Conservation (phyloP, 2,888 invertebrate genomes). For the Lydus trimaculatus region DNA sequence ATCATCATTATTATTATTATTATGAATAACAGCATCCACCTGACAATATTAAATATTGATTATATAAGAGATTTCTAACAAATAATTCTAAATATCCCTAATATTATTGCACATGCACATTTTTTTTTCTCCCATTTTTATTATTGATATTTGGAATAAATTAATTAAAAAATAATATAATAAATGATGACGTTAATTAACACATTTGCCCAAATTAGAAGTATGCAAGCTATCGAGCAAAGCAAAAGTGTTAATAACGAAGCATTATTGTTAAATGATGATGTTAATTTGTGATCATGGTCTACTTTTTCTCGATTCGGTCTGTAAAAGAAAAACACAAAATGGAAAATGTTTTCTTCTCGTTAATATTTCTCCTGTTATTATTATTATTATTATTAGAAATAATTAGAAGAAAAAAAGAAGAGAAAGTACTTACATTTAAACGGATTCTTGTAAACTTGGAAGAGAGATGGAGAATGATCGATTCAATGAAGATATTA, state of each 20-base stretch:
- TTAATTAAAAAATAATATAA: not conserved
- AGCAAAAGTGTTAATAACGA: slow-evolving; percentile 28
- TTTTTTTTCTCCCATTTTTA: too few relatives aligned
- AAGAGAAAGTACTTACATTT: slow-evolving; percentile 14
- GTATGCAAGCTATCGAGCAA: slow-evolving; percentile 16
- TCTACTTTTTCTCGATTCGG: slow-evolving; percentile 24
- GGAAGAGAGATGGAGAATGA: not conserved
- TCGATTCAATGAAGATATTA: slow-evolving; percentile 15
- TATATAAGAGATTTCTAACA: not conserved
- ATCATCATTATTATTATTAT: not conserved
- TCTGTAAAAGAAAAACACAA: slow-evolving; percentile 16
- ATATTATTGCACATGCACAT: slow-evolving; percentile 28
- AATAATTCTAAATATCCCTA: not conserved
- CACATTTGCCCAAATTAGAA: slow-evolving; percentile 23
- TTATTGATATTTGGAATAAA: too few relatives aligned
- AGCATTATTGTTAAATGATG: slow-evolving; percentile 10
- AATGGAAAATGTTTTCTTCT: too few relatives aligned
- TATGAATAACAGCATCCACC: not conserved
- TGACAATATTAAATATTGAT: not conserved
- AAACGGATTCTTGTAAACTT: slow-evolving; percentile 1
- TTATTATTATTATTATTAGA: too few relatives aligned
- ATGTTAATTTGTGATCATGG: slow-evolving; percentile 20
- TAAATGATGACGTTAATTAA: slow-evolving; percentile 20
- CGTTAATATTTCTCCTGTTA: too few relatives aligned
- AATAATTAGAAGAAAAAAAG: too few relatives aligned